phyloP scores from a whole-genome alignment of 1,140 invertebrate species.

The Bilobella aurantiaca region DNA sequence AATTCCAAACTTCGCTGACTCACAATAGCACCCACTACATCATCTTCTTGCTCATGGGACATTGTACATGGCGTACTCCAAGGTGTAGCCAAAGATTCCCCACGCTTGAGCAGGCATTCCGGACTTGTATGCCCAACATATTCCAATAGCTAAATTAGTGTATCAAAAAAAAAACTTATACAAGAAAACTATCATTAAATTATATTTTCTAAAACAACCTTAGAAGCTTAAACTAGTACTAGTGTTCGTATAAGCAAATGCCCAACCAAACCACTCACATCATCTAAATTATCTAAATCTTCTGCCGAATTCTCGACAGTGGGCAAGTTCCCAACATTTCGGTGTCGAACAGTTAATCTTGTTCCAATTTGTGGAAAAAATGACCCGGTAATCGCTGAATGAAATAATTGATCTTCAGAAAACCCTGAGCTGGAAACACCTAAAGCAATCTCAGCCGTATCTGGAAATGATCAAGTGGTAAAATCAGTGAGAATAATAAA shows the following conservation, averaged over 20 bases:
- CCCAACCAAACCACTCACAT: slow-evolving; percentile 50
- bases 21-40: slow-evolving; percentile 70
- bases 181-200: slow-evolving; percentile 16
- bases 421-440: slow-evolving; percentile 38
- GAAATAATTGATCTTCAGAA: slow-evolving; percentile 27
- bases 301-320: slow-evolving; percentile 69
- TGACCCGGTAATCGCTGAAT: slow-evolving; percentile 29
- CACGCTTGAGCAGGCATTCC: slow-evolving; percentile 66
- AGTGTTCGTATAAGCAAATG: slow-evolving; percentile 38
- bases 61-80: slow-evolving; percentile 51
- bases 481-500: slow-evolving; percentile 39
- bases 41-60: slow-evolving; percentile 59
- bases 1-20: slow-evolving; percentile 66
- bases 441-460: neutral
- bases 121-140: slow-evolving; percentile 86
- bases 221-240: slow-evolving; percentile 11
- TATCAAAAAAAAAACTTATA: slow-evolving; percentile 15
- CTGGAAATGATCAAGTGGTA: neutral
- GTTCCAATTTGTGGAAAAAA: slow-evolving; percentile 38
- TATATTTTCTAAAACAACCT: too few relatives aligned
- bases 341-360: slow-evolving; percentile 56
- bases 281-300: slow-evolving; percentile 84
- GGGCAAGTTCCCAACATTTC: slow-evolving; percentile 63
- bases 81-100: slow-evolving; percentile 58
- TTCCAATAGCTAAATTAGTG: slow-evolving; percentile 68